These are phyloP conservation scores for Paratrypauchen microcephalus DNA, from an alignment of 2,797 vertebrate species.

Conservation along the genomic window DNA sequence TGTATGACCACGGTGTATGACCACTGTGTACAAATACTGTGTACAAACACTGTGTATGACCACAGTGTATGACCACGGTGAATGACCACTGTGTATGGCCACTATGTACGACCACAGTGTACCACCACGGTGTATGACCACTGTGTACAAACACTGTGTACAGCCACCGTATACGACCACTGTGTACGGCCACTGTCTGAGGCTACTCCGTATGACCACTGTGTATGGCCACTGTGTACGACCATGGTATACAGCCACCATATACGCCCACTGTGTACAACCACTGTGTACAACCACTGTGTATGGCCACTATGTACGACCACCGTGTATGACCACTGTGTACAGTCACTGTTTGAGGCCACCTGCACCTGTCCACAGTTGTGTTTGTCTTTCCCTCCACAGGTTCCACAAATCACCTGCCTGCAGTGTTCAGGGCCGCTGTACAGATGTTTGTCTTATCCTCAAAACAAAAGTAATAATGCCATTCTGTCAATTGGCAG, in stretches of 20 bases:
- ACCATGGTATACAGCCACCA: no score
- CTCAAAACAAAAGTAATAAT: background rate
- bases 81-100: conserved; percentile 9
- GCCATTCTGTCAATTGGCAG: background rate
- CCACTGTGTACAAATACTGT: conserved; percentile 28
- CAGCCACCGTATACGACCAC: no score
- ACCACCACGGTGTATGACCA: conserved; percentile 43
- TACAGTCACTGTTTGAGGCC: background rate
- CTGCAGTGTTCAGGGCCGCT: background rate
- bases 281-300: no score
- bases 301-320: no score
- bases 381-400: background rate
- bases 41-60: conserved; percentile 12
- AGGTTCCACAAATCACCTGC: background rate
- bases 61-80: conserved; percentile 32
- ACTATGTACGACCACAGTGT: no score
- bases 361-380: background rate
- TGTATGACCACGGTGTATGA: no score
- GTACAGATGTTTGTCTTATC: background rate
- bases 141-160: no score
- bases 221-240: no score
- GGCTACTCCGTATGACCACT: no score
- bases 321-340: no score
- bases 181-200: no score
- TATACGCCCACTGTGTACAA: no score